Base-by-base conservation (phyloP, 2,888 invertebrate genomes). In the Minunthozetes semirufus region DNA sequence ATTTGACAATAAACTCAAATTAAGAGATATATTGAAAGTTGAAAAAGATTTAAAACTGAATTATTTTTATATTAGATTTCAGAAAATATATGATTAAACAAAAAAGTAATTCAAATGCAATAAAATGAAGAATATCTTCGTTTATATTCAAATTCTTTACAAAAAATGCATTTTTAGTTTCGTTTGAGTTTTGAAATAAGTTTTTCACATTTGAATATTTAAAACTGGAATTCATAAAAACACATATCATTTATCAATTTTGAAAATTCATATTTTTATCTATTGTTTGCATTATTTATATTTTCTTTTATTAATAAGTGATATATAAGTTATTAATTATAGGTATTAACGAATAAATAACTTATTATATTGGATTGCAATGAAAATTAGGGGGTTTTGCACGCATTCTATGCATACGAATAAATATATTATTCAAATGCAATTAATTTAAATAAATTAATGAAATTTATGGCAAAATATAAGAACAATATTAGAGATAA, bases 381-480 rank as follows among this genome's bases (percentile, higher is more conserved):
- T 56, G 56, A 19, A 56, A 56, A 19, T 56, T 17, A 56, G 25
- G 19, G n/a, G 56, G 5, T n/a, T 56, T 56, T 22, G 56, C 56
- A 56, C 56, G 56, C 56, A 56, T 56, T n/a, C 15, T 3, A 48
- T 48, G 48, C 48, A 15, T 17, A 48, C 15, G 17, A 56, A 22
- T 56, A 56, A 56, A 56, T 56, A 56, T 22, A 22, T 5, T 56
- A 22, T 56, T 56, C 17, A 22, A 56, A 56, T 56, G 56, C 56
- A 56, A 56, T 56, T 56, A 56, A 56, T 56, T 56, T 56, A 56
- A 56, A 56, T 56, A 56, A 56, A 56, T 56, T 56, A 56, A 56
- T 56, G 56, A 56, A 56, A 56, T 19, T 56, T 56, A 19, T 19
- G n/a, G 4, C 8, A 6, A 56, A 17, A 56, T 9, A 33, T 33